phyloP scores from a whole-genome alignment of 2,888 invertebrate genomes.

The Anthrax anthrax region DNA sequence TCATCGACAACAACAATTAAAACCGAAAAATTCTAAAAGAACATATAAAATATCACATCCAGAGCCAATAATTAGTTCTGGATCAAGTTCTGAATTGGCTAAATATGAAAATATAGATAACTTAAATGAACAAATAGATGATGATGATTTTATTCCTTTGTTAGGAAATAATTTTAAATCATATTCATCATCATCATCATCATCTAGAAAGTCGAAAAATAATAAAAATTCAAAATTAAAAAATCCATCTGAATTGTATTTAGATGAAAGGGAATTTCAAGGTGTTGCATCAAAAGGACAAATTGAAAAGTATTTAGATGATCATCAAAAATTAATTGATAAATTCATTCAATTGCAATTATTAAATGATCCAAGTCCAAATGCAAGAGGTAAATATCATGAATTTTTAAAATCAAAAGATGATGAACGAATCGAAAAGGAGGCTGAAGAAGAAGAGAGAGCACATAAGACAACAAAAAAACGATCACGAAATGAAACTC shows the following conservation, averaged over 20 bases:
- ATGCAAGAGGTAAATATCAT: slow-evolving; percentile 6
- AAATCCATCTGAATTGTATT: slow-evolving; percentile 4
- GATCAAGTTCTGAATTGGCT: background rate
- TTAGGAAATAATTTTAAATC: background rate
- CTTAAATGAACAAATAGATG: background rate
- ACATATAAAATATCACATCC: background rate
- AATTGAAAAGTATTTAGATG: slow-evolving; percentile 9
- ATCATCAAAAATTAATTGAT: slow-evolving; percentile 9
- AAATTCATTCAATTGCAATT: slow-evolving; percentile 7
- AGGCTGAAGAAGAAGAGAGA: slow-evolving; percentile 6
- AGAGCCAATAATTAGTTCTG: background rate
- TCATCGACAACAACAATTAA: background rate
- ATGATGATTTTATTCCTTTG: background rate
- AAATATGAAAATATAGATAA: background rate
- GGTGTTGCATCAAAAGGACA: slow-evolving; percentile 8
- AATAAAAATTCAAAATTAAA: slow-evolving; percentile 6
- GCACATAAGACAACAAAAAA: no score
- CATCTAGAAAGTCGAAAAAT: slow-evolving; percentile 1
- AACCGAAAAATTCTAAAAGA: background rate
- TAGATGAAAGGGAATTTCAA: slow-evolving; percentile 2
- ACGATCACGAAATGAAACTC: no score
- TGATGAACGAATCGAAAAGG: slow-evolving; percentile 9
- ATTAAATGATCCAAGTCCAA: slow-evolving; percentile 9
- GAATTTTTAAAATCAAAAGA: slow-evolving; percentile 10
- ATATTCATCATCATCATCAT: background rate